Base-by-base conservation (phyloP, 2,113 vertebrate genomes). In the Dissostichus mawsoni region DNA sequence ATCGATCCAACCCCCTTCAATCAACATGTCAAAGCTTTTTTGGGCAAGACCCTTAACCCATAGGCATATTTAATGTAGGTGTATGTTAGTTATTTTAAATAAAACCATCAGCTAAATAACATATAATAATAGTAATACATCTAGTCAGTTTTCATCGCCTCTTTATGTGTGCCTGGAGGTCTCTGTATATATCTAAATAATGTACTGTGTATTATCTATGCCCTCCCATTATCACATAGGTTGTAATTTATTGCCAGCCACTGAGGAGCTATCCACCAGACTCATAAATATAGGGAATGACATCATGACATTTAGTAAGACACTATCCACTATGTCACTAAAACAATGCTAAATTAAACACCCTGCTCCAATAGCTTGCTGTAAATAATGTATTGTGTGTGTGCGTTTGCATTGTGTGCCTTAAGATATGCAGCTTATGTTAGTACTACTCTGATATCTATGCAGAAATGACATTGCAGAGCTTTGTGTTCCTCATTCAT, bases 401-500 rank as follows among this genome's bases (percentile, higher is more conserved):
- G 29, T 2, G 1, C 25, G 3, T 57, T 13, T 50, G 8, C 12
- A 14, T 67, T 20, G 53, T 58, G 41, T 61, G 57, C 61, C 65
- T 77, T 55, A 47, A 57, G 52, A 64, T 75, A 58, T 12, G 63
- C 52, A 61, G 23, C 44, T 70, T 48, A 63, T 47, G 66, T 68
- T 53, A 63, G 48, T 41, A 16, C 11, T n/a, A 9, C 45, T 59
- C 64, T 61, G 63, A 80, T 86, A 48, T 45, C 18, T 29, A 71
- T 82, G 52, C 69, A 72, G 55, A 68, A 68, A 71, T 69, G 16
- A 63, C 58, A 23, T 63, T 25, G 12, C 44, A 45, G 12, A 50
- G 62, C 61, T 80, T 74, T 70, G 72, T 76, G 41, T 16, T 57
- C 83, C 51, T 69, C 63, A 58, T 73, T 63, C 74, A 80, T 78